A percentile compares a stretch with the other conserved stretches of the same genome.
Evolutionary conservation across 2,888 invertebrate species (phyloP).

Genomic region (Dysmachus trigonus): DNA sequence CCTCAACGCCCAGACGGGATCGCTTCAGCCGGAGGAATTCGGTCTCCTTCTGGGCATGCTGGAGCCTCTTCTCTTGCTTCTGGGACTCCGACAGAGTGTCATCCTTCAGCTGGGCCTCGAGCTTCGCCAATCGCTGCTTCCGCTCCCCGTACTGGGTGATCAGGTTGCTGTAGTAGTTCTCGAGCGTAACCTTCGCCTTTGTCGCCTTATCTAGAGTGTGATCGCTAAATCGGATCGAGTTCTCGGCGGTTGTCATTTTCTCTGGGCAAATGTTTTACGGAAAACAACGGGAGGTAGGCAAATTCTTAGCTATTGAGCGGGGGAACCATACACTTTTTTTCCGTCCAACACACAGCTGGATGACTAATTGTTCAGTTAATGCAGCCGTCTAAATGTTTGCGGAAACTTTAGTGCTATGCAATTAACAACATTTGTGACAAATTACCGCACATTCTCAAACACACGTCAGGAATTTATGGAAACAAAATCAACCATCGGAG

Average conservation of each 20-base stretch:
- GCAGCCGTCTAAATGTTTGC: background rate
- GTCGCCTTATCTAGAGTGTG: slow-evolving; percentile 98
- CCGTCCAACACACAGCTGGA: background rate
- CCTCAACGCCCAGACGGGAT: slow-evolving; percentile 94
- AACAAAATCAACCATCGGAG: slow-evolving; percentile 33
- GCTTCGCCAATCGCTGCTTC: slow-evolving; percentile 90
- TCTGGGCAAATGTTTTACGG: background rate
- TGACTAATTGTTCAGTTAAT: background rate
- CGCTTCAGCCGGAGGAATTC: slow-evolving; percentile 96
- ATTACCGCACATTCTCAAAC: slow-evolving; percentile 25
- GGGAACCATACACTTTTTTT: slow-evolving; percentile 29
- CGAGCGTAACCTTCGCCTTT: slow-evolving; percentile 97
- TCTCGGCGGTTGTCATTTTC: slow-evolving; percentile 80
- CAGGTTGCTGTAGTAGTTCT: slow-evolving; percentile 99
- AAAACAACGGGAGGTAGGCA: background rate
- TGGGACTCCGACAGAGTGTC: slow-evolving; percentile 94
- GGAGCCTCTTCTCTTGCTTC: slow-evolving; percentile 84
- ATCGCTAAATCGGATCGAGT: slow-evolving; percentile 90
- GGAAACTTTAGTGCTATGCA: background rate
- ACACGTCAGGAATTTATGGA: slow-evolving; percentile 26
- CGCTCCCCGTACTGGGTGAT: slow-evolving; percentile 97
- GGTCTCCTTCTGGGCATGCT: slow-evolving; percentile 98
- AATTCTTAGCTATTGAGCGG: background rate
- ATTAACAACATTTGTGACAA: background rate
- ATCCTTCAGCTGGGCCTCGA: slow-evolving; percentile 96